These are phyloP conservation scores for Oxytorus armatus DNA, from an alignment of 2,888 invertebrate genomes.

Conservation along the genomic window DNA sequence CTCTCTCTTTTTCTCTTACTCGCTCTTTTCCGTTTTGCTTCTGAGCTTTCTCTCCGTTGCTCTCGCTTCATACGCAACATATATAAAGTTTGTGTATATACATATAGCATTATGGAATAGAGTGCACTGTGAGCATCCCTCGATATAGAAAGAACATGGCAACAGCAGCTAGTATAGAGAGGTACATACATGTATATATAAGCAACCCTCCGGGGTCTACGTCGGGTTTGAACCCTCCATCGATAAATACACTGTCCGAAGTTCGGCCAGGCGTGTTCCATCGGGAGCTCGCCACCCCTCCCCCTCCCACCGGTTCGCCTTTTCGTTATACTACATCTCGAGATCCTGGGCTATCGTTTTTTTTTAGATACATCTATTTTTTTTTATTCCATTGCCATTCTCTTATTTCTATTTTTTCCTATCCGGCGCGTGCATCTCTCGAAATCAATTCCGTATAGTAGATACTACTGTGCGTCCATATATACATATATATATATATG, in stretches of 20 bases:
- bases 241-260: slow-evolving; percentile 73
- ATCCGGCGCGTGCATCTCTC: slow-evolving; percentile 61
- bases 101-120: slow-evolving; percentile 51
- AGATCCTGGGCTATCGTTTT: slow-evolving; percentile 52
- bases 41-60: slow-evolving; percentile 54
- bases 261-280: slow-evolving; percentile 73
- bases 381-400: slow-evolving; percentile 37
- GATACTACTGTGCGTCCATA: slow-evolving; percentile 26
- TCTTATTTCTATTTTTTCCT: slow-evolving; percentile 46
- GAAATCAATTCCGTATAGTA: slow-evolving; percentile 70
- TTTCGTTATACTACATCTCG: slow-evolving; percentile 63
- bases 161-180: slow-evolving; percentile 38
- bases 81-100: slow-evolving; percentile 13
- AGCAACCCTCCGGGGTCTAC: slow-evolving; percentile 61
- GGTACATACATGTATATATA: slow-evolving; percentile 33
- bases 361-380: slow-evolving; percentile 51
- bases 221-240: slow-evolving; percentile 64
- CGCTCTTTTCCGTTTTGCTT: slow-evolving; percentile 41
- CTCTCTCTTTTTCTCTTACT: slow-evolving; percentile 14
- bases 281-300: slow-evolving; percentile 68
- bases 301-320: slow-evolving; percentile 53
- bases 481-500: slow-evolving; percentile 2
- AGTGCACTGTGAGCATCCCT: slow-evolving; percentile 58
- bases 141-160: slow-evolving; percentile 55
- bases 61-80: slow-evolving; percentile 14